Conservation (phyloP, 2,888 invertebrate genomes). For the Pyrocoelia pectoralis region DNA sequence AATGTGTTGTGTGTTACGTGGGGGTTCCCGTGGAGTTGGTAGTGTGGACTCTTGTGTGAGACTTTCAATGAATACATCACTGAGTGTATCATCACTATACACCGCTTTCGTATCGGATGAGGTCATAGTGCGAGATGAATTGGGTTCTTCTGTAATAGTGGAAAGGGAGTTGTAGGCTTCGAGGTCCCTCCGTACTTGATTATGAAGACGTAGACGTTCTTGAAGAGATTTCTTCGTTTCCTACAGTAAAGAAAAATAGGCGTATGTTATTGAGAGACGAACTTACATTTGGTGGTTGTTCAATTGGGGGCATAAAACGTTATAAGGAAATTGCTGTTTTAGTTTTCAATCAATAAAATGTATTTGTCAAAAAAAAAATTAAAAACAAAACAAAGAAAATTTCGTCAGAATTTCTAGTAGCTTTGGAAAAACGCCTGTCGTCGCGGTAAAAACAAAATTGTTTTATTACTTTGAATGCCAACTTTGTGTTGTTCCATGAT, state of each 20-base stretch:
- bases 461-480: too few species aligned
- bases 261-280: not conserved
- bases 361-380: too few species aligned
- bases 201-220: constrained; percentile 6
- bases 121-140: constrained; percentile 8
- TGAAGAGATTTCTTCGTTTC: not conserved
- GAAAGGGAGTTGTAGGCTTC: constrained; percentile 12
- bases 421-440: too few species aligned
- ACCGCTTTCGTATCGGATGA: not conserved
- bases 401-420: too few species aligned
- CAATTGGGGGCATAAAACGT: too few species aligned
- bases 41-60: not conserved
- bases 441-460: too few species aligned
- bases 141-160: constrained; percentile 23
- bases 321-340: too few species aligned
- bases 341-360: too few species aligned
- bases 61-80: not conserved
- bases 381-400: too few species aligned
- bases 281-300: not conserved
- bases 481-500: too few species aligned
- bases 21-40: not conserved
- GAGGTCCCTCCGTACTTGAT: not conserved
- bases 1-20: not conserved
- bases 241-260: not conserved
- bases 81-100: not conserved